A percentile compares a stretch with the other conserved stretches of the same genome.
Conservation (phyloP, 2,113 vertebrate genomes). For the Osmerus mordax region DNA sequence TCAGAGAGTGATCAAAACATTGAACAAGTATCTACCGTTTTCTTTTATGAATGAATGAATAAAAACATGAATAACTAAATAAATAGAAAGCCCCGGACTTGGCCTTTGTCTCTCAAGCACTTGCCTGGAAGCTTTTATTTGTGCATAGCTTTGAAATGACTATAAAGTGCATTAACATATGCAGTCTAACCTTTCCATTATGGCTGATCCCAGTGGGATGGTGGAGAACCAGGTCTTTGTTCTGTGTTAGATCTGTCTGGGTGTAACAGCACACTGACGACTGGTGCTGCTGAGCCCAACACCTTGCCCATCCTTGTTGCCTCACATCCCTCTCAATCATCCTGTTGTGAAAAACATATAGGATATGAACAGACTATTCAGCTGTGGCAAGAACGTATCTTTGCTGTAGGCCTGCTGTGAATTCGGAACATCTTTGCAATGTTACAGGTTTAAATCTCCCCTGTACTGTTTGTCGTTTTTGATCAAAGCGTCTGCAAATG, state of each 20-base stretch:
- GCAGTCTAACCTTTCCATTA: slow-evolving; percentile 5
- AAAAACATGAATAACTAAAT: slow-evolving; percentile 37
- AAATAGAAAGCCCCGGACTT: slow-evolving; percentile 11
- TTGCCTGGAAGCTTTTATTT: background rate
- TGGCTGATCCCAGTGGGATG: background rate
- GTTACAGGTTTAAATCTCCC: too few species aligned
- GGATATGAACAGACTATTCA: too few species aligned
- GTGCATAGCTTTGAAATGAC: slow-evolving; percentile 3
- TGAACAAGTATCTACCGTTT: slow-evolving; percentile 37
- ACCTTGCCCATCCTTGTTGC: background rate
- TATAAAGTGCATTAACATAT: slow-evolving; percentile 10
- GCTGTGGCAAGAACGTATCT: too few species aligned
- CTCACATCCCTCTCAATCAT: background rate
- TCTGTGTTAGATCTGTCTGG: background rate
- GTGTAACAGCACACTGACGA: background rate
- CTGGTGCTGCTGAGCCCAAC: background rate
- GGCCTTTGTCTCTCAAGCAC: slow-evolving; percentile 2
- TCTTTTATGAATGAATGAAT: slow-evolving; percentile 17
- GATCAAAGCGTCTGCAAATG: background rate
- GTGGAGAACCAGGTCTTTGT: background rate
- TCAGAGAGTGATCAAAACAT: background rate
- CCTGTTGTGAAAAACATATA: too few species aligned
- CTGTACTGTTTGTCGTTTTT: background rate
- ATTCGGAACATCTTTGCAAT: too few species aligned
- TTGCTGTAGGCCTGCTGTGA: too few species aligned